phyloP scores from a whole-genome alignment of 2,113 vertebrate genomes.

The Pelecanus crispus region DNA sequence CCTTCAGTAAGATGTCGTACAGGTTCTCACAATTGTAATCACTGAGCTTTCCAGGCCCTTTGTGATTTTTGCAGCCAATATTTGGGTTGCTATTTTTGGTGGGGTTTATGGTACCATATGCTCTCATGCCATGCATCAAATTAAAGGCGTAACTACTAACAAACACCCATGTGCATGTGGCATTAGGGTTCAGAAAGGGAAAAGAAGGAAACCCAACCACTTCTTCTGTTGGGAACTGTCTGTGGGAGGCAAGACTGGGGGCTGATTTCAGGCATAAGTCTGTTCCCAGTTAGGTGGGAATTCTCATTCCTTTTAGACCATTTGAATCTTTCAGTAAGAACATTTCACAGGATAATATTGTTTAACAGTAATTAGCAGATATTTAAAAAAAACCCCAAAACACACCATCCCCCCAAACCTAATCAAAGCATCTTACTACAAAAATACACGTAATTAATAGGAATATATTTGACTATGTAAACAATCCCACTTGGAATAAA shows the following conservation, averaged over 20 bases:
- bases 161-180: neutral
- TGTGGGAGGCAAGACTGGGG: neutral
- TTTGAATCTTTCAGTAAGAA: neutral
- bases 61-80: neutral
- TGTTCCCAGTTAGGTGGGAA: neutral
- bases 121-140: neutral
- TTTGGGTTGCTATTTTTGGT: neutral
- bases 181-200: neutral
- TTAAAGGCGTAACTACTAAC: neutral
- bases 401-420: neutral
- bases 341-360: neutral
- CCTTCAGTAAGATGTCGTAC: neutral
- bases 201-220: neutral
- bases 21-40: neutral
- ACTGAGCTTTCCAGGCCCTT: neutral
- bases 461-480: neutral
- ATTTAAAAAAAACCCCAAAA: neutral
- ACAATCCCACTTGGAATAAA: neutral
- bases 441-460: neutral
- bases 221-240: neutral
- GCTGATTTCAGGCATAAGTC: conserved; percentile 1
- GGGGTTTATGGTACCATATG: neutral
- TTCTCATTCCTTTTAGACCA: neutral
- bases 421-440: neutral
- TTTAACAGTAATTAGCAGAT: neutral